These are phyloP conservation scores for Polypedilum vanderplanki DNA, from an alignment of 1,140 invertebrate genomes.

Conservation along the genomic window DNA sequence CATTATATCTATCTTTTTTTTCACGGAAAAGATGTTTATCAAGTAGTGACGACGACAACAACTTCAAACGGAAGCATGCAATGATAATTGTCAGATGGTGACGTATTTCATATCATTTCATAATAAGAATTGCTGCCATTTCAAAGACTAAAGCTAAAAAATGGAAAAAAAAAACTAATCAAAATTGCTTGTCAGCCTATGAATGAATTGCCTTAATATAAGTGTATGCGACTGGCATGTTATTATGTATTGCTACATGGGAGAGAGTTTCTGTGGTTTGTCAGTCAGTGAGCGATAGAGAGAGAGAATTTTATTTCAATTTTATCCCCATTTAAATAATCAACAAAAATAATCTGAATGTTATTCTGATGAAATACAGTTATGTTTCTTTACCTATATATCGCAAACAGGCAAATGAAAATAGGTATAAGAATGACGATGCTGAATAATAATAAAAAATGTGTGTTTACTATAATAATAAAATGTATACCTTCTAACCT, in stretches of 20 bases:
- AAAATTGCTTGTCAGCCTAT: background rate
- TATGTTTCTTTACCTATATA: slow-evolving; percentile 10
- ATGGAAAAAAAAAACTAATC: background rate
- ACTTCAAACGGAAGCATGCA: too few species aligned
- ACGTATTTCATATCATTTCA: too few species aligned
- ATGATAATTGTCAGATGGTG: too few species aligned
- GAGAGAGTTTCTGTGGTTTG: background rate
- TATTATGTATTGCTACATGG: background rate
- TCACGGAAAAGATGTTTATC: background rate
- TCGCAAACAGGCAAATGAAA: background rate
- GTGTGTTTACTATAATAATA: background rate
- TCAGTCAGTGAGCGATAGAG: background rate
- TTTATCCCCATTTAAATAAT: slow-evolving; percentile 8
- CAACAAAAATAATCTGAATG: slow-evolving; percentile 5
- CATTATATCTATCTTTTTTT: background rate
- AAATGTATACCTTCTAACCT: slow-evolving; percentile 1
- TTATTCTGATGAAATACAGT: slow-evolving; percentile 6
- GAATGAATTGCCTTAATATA: background rate
- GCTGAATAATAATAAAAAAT: background rate
- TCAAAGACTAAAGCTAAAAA: background rate
- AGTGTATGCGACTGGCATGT: slow-evolving; percentile 6
- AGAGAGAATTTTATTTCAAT: background rate
- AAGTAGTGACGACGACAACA: background rate
- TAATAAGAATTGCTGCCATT: too few species aligned
- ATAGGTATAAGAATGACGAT: background rate